phyloP scores from a whole-genome alignment of 2,113 vertebrate genomes.

The Cyphotilapia sp. region DNA sequence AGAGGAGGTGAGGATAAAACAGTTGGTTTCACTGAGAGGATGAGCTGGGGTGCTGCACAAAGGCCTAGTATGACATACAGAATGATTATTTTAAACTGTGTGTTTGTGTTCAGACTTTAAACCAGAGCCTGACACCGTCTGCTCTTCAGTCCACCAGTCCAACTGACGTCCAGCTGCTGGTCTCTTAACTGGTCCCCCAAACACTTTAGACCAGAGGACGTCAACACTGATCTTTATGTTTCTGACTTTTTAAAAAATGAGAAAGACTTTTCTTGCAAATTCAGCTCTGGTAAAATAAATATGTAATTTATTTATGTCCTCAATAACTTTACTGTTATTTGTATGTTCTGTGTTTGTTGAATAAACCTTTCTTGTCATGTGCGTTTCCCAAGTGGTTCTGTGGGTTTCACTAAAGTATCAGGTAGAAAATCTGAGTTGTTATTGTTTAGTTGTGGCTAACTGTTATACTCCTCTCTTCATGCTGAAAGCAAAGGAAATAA shows the following conservation, averaged over 20 bases:
- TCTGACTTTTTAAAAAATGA: neutral
- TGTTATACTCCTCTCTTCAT: rapidly evolving
- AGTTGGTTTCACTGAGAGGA: too few relatives aligned
- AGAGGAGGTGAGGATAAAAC: too few relatives aligned
- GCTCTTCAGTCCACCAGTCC: too few relatives aligned
- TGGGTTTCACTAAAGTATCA: neutral
- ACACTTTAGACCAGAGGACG: rapidly evolving
- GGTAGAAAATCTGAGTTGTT: neutral
- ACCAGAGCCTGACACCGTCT: too few relatives aligned
- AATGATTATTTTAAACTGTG: too few relatives aligned
- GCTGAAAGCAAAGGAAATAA: neutral
- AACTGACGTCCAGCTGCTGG: too few relatives aligned
- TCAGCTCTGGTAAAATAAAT: rapidly evolving
- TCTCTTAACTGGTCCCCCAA: neutral
- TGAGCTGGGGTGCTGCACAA: too few relatives aligned
- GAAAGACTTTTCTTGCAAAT: neutral
- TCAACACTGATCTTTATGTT: neutral
- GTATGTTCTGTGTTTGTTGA: too few relatives aligned
- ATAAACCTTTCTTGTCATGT: neutral
- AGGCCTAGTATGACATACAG: too few relatives aligned
- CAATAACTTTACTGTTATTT: neutral
- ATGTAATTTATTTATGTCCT: neutral
- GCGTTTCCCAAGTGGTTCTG: rapidly evolving
- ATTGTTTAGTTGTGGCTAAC: neutral
- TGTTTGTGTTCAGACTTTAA: too few relatives aligned